phyloP scores from a whole-genome alignment of 1,140 invertebrate species.

The Drosophila repletoides region DNA sequence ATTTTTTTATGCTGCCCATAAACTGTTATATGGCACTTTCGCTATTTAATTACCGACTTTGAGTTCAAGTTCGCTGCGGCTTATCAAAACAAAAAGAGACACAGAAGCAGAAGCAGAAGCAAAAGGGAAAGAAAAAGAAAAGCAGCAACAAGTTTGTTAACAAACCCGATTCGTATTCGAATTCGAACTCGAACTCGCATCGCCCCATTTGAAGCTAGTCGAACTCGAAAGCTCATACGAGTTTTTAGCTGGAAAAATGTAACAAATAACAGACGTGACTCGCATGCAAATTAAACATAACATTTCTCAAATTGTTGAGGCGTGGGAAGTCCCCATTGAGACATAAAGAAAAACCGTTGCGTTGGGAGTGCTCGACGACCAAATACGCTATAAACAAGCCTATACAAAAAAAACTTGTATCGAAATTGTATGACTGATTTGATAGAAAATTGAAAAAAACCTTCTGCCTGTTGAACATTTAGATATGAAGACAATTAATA shows the following conservation, averaged over 20 bases:
- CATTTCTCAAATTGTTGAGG: conserved; percentile 19
- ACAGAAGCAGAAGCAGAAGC: background rate
- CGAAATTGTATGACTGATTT: too few relatives aligned
- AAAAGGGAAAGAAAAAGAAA: too few relatives aligned
- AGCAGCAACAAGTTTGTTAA: conserved; percentile 15
- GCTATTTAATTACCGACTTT: conserved; percentile 25
- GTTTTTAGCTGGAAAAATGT: conserved; percentile 1
- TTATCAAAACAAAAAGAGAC: background rate
- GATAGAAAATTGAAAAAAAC: conserved; percentile 1
- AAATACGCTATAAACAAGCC: too few relatives aligned
- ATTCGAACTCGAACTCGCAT: conserved; percentile 6
- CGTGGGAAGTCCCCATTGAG: conserved; percentile 26
- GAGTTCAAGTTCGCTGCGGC: conserved; percentile 44
- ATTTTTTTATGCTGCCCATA: conserved; percentile 26
- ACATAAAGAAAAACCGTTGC: conserved; percentile 1
- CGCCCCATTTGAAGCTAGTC: conserved; percentile 3
- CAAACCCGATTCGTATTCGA: too few relatives aligned
- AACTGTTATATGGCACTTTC: conserved; percentile 37
- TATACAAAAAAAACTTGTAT: too few relatives aligned
- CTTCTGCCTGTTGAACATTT: too few relatives aligned
- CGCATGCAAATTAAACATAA: conserved; percentile 24
- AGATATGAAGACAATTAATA: too few relatives aligned
- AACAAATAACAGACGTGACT: conserved; percentile 11
- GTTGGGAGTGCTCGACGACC: too few relatives aligned
- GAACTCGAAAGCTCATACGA: conserved; percentile 2